A percentile compares a stretch with the other conserved stretches of the same genome.
These are phyloP conservation scores for Phrynosoma platyrhinos DNA, from an alignment of 2,113 vertebrate species.

Conservation along the genomic window DNA sequence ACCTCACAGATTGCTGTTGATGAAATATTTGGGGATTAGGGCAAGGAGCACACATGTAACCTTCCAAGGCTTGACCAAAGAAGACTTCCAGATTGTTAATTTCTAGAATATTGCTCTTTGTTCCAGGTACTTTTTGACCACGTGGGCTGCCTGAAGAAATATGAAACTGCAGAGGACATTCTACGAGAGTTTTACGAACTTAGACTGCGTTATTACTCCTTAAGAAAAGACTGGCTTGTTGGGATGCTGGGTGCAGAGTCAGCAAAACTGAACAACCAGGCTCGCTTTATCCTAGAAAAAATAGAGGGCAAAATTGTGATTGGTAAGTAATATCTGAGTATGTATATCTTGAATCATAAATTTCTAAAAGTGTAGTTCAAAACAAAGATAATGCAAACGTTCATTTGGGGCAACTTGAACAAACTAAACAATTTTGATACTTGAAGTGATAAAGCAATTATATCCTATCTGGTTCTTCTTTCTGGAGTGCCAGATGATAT, in stretches of 20 bases:
- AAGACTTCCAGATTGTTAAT: neutral
- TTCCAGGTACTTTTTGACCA: conserved; percentile 95
- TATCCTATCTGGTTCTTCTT: neutral
- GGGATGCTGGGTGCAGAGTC: conserved; percentile 93
- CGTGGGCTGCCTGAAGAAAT: conserved; percentile 94
- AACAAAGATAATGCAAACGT: neutral
- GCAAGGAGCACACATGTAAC: neutral
- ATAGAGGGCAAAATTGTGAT: conserved; percentile 94
- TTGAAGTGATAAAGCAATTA: neutral
- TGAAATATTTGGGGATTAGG: neutral
- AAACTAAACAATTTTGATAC: neutral
- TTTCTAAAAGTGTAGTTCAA: neutral
- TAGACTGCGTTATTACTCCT: conserved; percentile 88
- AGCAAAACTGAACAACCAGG: conserved; percentile 92
- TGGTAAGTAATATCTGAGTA: conserved; percentile 77
- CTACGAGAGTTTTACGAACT: conserved; percentile 93
- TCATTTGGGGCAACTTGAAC: neutral
- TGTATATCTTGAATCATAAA: neutral
- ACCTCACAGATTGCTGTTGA: neutral
- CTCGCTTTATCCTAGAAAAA: conserved; percentile 98
- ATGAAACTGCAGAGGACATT: conserved; percentile 87
- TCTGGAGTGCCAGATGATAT: neutral
- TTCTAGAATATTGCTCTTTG: conserved; percentile 20
- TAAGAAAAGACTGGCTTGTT: conserved; percentile 94
- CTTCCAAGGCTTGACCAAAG: neutral